phyloP scores from a whole-genome alignment of 1,140 invertebrate genomes.

The Cephus cinctus region DNA sequence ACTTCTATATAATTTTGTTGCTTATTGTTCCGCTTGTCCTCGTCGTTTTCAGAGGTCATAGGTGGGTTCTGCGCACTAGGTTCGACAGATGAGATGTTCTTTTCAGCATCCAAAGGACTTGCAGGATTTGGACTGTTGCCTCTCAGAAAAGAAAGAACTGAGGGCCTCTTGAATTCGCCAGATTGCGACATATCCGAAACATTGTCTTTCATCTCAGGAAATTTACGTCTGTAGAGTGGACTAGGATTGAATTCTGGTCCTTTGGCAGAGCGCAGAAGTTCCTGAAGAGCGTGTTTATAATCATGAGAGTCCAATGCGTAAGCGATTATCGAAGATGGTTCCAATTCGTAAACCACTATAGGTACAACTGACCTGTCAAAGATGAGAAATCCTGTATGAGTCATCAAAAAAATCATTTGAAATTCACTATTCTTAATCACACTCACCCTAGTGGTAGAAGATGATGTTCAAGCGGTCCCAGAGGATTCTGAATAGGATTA shows the following conservation, averaged over 20 bases:
- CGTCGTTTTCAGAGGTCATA: constrained; percentile 28
- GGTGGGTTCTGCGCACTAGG: constrained; percentile 29
- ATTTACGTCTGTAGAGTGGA: constrained; percentile 55
- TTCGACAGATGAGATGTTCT: constrained; percentile 24
- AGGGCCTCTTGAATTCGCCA: constrained; percentile 50
- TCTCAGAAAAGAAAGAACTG: constrained; percentile 54
- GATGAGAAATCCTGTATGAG: constrained; percentile 5
- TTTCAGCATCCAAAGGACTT: constrained; percentile 46
- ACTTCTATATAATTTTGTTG: constrained; percentile 69
- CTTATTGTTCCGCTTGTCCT: constrained; percentile 44
- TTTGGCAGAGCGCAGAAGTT: constrained; percentile 47
- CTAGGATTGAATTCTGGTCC: constrained; percentile 47
- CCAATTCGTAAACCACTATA: constrained; percentile 78
- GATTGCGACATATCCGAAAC: constrained; percentile 39
- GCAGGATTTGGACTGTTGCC: constrained; percentile 45
- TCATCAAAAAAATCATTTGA: constrained; percentile 3
- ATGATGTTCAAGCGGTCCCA: constrained; percentile 46
- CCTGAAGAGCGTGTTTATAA: constrained; percentile 66
- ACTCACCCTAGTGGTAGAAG: constrained; percentile 52
- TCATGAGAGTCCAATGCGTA: constrained; percentile 75
- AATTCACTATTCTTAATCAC: constrained; percentile 10
- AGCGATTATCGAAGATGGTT: constrained; percentile 88
- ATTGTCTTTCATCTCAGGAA: constrained; percentile 49
- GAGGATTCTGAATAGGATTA: constrained; percentile 55
- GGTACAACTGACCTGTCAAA: constrained; percentile 61